These are phyloP conservation scores for Limnephilus auricula DNA, from an alignment of 2,888 invertebrate species.

Conservation along the genomic window DNA sequence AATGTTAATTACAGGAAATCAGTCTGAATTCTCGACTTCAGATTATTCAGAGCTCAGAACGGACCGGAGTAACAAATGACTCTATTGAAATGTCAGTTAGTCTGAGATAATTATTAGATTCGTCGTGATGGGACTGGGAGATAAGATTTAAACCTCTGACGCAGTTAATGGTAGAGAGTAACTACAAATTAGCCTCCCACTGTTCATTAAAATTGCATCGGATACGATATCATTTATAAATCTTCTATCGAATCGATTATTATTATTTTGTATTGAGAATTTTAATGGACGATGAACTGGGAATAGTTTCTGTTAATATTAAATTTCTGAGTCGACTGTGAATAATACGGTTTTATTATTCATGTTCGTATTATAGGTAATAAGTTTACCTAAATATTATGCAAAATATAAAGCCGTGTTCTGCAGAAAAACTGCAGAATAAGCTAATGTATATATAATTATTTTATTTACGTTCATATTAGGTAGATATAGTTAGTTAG, in stretches of 20 bases:
- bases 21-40: neutral
- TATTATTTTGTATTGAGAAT: neutral
- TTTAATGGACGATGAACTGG: neutral
- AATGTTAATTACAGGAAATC: neutral
- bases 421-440: neutral
- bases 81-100: slow-evolving; percentile 41
- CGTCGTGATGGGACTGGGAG: slow-evolving; percentile 14
- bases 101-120: slow-evolving; percentile 20
- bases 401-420: neutral
- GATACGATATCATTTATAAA: neutral
- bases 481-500: too few species aligned
- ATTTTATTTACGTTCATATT: too few species aligned
- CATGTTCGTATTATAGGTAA: neutral
- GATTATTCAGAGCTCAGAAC: neutral
- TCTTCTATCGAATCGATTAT: neutral
- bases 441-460: too few species aligned
- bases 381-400: neutral
- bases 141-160: slow-evolving; percentile 9
- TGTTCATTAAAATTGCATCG: slow-evolving; percentile 23
- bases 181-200: slow-evolving; percentile 39
- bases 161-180: neutral
- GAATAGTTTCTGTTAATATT: neutral
- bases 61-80: slow-evolving; percentile 14
- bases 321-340: neutral
- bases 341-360: neutral